Percentiles rank a stretch among this genome's conserved stretches.
phyloP scores from a whole-genome alignment of 2,797 vertebrate species.

The Toxotes lorentzi region DNA sequence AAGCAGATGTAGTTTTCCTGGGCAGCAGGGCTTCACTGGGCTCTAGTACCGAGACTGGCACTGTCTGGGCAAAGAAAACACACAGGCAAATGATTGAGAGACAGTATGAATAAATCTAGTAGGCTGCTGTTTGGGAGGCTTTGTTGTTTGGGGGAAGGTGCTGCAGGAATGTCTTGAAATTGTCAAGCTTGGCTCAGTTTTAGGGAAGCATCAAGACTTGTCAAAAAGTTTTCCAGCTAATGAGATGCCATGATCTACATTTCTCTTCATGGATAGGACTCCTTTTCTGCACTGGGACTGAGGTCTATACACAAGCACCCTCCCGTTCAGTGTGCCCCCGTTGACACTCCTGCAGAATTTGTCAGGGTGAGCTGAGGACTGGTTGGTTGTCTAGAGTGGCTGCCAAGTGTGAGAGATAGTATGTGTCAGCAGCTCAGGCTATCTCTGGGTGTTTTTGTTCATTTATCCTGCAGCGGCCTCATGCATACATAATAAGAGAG shows the following conservation, averaged over 20 bases:
- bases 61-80: constrained; percentile 28
- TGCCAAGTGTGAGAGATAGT: constrained; percentile 72
- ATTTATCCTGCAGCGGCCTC: constrained; percentile 58
- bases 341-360: constrained; percentile 68
- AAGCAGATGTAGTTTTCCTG: constrained; percentile 71
- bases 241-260: constrained; percentile 38
- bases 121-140: constrained; percentile 14
- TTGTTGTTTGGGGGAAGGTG: constrained; percentile 28
- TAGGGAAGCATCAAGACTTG: constrained; percentile 26
- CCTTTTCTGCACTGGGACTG: constrained; percentile 20
- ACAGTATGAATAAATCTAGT: constrained; percentile 2
- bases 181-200: constrained; percentile 26
- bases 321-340: constrained; percentile 41
- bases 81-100: constrained; percentile 13
- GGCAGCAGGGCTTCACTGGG: constrained; percentile 34
- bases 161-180: constrained; percentile 36
- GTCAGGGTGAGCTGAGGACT: constrained; percentile 69
- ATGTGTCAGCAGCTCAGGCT: constrained; percentile 64
- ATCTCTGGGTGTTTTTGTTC: constrained; percentile 70
- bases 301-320: not conserved
- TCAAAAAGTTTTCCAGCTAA: constrained; percentile 42
- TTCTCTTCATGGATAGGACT: constrained; percentile 38
- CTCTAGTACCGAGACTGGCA: constrained; percentile 36
- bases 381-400: constrained; percentile 59
- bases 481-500: constrained; percentile 63